phyloP scores from a whole-genome alignment of 1,140 invertebrate genomes.

The Uloborus diversus region DNA sequence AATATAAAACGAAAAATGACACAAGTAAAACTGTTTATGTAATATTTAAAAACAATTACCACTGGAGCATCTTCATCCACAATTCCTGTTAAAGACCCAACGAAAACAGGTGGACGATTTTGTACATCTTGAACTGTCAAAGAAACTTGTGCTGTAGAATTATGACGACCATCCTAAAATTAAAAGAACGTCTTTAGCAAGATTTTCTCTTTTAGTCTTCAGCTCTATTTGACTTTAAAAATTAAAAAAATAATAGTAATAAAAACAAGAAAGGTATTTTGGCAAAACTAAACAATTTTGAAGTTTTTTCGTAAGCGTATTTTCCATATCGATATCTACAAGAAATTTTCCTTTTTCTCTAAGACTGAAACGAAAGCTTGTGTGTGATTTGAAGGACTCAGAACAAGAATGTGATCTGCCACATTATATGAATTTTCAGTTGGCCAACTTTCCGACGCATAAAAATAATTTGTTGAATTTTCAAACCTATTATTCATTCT shows the following conservation, averaged over 20 bases:
- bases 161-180: conserved; percentile 85
- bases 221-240: neutral
- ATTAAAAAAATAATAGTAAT: neutral
- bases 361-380: too few species aligned
- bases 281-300: neutral
- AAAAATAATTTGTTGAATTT: too few species aligned
- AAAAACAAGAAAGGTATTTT: neutral
- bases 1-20: neutral
- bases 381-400: too few species aligned
- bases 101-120: conserved; percentile 74
- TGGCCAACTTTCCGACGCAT: too few species aligned
- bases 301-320: neutral
- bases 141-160: conserved; percentile 76
- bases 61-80: conserved; percentile 85
- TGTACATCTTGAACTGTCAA: conserved; percentile 77
- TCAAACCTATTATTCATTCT: too few species aligned
- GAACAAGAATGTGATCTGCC: too few species aligned
- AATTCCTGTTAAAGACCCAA: conserved; percentile 79
- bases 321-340: neutral
- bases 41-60: conserved; percentile 26
- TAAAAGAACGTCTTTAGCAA: too few species aligned
- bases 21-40: neutral
- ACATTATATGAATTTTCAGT: too few species aligned
- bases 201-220: too few species aligned
- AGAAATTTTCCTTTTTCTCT: neutral